Evolutionary conservation across 1,140 invertebrate species (phyloP).

Genomic region (Hesperophylax magnus): DNA sequence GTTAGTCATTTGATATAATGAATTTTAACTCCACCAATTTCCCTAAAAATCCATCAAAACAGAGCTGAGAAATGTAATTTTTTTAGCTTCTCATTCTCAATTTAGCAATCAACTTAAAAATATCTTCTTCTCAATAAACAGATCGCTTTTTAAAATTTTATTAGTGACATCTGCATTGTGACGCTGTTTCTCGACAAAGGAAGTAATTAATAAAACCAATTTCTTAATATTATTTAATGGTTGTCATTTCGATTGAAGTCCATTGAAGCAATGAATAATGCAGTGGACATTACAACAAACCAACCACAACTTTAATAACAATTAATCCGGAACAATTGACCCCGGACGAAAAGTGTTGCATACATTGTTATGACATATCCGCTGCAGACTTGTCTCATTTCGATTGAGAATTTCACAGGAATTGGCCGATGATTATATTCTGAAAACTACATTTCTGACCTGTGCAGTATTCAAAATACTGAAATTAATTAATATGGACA

Average conservation of each 20-base stretch:
- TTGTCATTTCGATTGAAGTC: conserved; percentile 7
- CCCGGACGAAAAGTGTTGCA: conserved; percentile 5
- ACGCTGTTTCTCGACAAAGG: background rate
- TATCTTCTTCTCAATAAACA: too few species aligned
- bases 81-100: too few species aligned
- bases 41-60: too few species aligned
- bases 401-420: conserved; percentile 17
- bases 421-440: conserved; percentile 15
- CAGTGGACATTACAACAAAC: background rate
- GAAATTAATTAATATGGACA: conserved; percentile 24
- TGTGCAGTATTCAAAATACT: background rate
- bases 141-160: too few species aligned
- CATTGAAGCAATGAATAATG: conserved; percentile 3
- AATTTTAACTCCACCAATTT: too few species aligned
- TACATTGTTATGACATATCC: conserved; percentile 12
- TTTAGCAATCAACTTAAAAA: too few species aligned
- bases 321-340: conserved; percentile 5
- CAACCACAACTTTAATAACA: background rate
- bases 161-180: too few species aligned
- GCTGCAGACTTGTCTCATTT: background rate
- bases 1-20: too few species aligned
- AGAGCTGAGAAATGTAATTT: too few species aligned
- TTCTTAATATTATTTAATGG: background rate
- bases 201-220: conserved; percentile 4
- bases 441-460: conserved; percentile 27